Evolutionary conservation across 2,888 invertebrate species (phyloP), one percentile per base, ranked within the genome.

Genomic region (Drepanosiphum platanoidis): DNA sequence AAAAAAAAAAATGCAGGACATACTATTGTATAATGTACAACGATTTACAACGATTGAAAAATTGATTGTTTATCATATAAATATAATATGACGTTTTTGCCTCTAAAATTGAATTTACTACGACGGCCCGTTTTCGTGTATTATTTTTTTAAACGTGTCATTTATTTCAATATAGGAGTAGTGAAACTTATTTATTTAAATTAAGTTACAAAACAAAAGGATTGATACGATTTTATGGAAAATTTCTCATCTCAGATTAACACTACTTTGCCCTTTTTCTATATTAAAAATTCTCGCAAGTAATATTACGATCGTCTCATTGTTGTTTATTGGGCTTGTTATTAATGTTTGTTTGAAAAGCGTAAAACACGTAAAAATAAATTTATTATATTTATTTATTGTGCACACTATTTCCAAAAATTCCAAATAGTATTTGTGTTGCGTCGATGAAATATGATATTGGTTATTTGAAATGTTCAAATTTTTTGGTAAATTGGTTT

Each of bases 211-310:
- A 75, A 58, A n/a, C 34, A 34, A 75, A 75, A 58, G 2, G 0
- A 75, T 75, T 75, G 52, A 7, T 75, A n/a, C 13, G 13, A n/a
- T 34, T 75, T 75, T 32, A 34, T n/a, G 22, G 34, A 58, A 58
- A 75, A 32, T 74, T 46, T 46, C 46, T 46, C 11, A 74, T 71
- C 27, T 15, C 3, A 27, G 18, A 39, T 42, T 27, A 71, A 71
- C 1, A 15, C 3, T 42, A 36, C 18, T n/a, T 27, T 27, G 18
- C 27, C 27, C 11, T 39, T 68, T 71, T 71, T 18, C 18, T 30
- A 71, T 15, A 27, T 39, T 39, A 11, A 39, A 42, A n/a, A 71
- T 42, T 15, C 11, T 7, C 22, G 4, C 22, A 52, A 42, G 9
- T 27, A n/a, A 1, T 71, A 39, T 39, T 2, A 39, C n/a, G 27